Percentiles rank a stretch among this genome's conserved stretches.
phyloP scores from a whole-genome alignment of 2,888 invertebrate genomes.

The Dryocosmus kuriphilus region DNA sequence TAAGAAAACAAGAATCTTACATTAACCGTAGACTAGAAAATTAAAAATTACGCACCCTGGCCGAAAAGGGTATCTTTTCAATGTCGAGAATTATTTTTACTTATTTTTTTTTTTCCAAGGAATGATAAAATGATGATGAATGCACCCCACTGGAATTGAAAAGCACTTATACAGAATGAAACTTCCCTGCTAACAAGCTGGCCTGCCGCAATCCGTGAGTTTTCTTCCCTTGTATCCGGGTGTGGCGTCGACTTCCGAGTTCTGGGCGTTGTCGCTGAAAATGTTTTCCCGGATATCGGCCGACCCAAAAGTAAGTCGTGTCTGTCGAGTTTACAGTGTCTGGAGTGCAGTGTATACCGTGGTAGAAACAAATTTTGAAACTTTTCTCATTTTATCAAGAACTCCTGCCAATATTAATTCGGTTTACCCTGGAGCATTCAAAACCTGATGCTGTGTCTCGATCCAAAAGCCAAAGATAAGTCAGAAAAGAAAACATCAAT shows the following conservation, averaged over 20 bases:
- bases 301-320: slow-evolving; percentile 54
- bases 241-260: slow-evolving; percentile 73
- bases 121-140: slow-evolving; percentile 48
- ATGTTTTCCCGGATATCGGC: slow-evolving; percentile 64
- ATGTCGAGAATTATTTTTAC: not conserved
- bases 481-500: not conserved
- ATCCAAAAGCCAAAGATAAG: not conserved
- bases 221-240: slow-evolving; percentile 73
- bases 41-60: slow-evolving; percentile 27
- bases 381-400: slow-evolving; percentile 43
- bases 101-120: not conserved
- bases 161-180: slow-evolving; percentile 77
- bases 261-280: slow-evolving; percentile 74
- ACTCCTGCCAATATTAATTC: slow-evolving; percentile 12
- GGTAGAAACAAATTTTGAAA: slow-evolving; percentile 54
- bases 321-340: slow-evolving; percentile 56
- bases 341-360: slow-evolving; percentile 53
- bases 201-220: slow-evolving; percentile 76
- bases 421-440: slow-evolving; percentile 19
- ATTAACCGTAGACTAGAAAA: not conserved
- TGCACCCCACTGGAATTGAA: slow-evolving; percentile 76
- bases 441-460: slow-evolving; percentile 31
- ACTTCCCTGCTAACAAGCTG: slow-evolving; percentile 78
- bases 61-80: not conserved
- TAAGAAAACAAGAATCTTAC: too few relatives aligned